Evolutionary conservation across 1,140 invertebrate genomes (phyloP).

Genomic region (Drosophila mauritiana): DNA sequence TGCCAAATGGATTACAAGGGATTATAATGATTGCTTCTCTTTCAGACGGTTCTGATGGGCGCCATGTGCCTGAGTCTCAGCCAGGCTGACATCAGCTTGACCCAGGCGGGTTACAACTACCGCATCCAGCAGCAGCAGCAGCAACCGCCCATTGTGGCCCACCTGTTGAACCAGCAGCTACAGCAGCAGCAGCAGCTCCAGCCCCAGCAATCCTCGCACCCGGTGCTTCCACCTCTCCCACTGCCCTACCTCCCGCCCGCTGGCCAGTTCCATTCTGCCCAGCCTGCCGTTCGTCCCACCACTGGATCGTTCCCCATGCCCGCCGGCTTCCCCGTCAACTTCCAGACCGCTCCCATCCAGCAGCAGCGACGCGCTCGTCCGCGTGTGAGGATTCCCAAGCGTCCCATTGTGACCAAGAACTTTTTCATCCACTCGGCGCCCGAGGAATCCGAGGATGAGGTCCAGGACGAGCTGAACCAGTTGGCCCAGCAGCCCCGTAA

Average conservation of each 20-base stretch:
- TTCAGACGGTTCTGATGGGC: conserved; percentile 68
- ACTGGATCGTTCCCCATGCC: conserved; percentile 66
- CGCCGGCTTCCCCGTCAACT: conserved; percentile 60
- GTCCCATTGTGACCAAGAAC: conserved; percentile 80
- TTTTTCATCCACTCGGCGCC: conserved; percentile 83
- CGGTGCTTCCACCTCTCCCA: conserved; percentile 62
- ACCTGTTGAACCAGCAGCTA: conserved; percentile 65
- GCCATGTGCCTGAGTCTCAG: conserved; percentile 51
- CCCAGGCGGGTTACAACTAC: conserved; percentile 73
- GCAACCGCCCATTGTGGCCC: conserved; percentile 54
- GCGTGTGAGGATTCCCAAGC: conserved; percentile 65
- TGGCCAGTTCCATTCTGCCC: conserved; percentile 43
- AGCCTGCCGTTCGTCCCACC: conserved; percentile 22
- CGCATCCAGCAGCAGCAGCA: conserved; percentile 48
- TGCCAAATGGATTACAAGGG: conserved; percentile 21
- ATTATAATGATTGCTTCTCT: conserved; percentile 36
- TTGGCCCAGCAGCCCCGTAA: conserved; percentile 77
- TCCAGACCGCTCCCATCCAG: conserved; percentile 66
- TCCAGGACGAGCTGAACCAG: conserved; percentile 75
- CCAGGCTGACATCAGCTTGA: conserved; percentile 69
- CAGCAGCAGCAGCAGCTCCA: conserved; percentile 53
- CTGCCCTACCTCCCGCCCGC: conserved; percentile 61
- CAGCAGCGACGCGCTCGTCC: conserved; percentile 70
- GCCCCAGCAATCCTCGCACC: conserved; percentile 47
- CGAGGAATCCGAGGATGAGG: conserved; percentile 80